phyloP scores from a whole-genome alignment of 2,888 invertebrate genomes.

The Lochmaea capreae region DNA sequence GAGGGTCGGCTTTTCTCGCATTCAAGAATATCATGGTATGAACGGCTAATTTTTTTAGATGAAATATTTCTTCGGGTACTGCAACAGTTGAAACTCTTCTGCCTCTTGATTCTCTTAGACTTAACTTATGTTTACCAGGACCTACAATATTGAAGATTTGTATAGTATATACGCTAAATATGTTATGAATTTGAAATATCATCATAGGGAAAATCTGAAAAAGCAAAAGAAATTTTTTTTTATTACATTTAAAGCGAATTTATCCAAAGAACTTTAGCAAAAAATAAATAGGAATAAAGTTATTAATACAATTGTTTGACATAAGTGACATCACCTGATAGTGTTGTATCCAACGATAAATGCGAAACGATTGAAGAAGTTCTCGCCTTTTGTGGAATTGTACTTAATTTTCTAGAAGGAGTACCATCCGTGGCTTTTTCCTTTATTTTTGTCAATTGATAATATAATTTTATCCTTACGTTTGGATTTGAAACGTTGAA shows the following conservation, averaged over 20 bases:
- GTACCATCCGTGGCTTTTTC: slow-evolving; percentile 44
- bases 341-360: slow-evolving; percentile 20
- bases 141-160: slow-evolving; percentile 9
- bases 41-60: slow-evolving; percentile 70
- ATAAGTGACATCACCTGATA: slow-evolving; percentile 26
- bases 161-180: background rate
- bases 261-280: no score
- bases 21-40: slow-evolving; percentile 77
- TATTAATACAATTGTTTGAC: background rate
- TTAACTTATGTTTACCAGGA: slow-evolving; percentile 10
- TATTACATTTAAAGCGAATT: no score
- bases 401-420: slow-evolving; percentile 14
- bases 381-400: background rate
- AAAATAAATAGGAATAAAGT: no score
- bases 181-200: no score
- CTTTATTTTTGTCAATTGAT: slow-evolving; percentile 61
- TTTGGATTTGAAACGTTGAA: slow-evolving; percentile 69
- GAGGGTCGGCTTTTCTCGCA: slow-evolving; percentile 68
- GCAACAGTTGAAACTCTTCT: slow-evolving; percentile 64
- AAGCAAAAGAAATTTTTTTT: no score
- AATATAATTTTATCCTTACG: slow-evolving; percentile 70
- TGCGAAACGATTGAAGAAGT: slow-evolving; percentile 15
- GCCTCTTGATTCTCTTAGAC: slow-evolving; percentile 42
- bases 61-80: slow-evolving; percentile 63
- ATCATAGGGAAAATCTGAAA: no score